Conservation (phyloP, 1,140 invertebrate species). For the Chlorops oryzae region DNA sequence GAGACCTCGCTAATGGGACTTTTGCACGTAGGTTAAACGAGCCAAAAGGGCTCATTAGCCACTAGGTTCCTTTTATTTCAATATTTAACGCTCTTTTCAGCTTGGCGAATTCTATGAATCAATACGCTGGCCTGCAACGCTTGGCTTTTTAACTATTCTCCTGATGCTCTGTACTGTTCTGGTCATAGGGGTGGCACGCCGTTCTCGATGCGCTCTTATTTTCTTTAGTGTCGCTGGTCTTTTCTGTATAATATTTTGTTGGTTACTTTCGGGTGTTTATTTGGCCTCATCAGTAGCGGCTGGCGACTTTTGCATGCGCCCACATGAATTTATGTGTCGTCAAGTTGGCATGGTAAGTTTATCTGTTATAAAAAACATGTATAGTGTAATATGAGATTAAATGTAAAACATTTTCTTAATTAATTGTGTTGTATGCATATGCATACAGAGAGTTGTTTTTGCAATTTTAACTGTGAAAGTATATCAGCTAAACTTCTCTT, state of each 20-base stretch:
- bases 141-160: slow-evolving; percentile 68
- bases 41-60: background rate
- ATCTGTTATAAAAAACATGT: too few species aligned
- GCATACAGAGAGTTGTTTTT: too few species aligned
- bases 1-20: slow-evolving; percentile 61
- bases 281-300: slow-evolving; percentile 64
- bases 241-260: slow-evolving; percentile 73
- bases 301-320: slow-evolving; percentile 67
- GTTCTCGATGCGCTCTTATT: slow-evolving; percentile 76
- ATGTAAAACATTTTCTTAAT: too few species aligned
- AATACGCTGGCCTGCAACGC: slow-evolving; percentile 71
- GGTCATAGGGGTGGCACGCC: slow-evolving; percentile 72
- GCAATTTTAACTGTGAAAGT: too few species aligned
- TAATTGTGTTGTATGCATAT: too few species aligned
- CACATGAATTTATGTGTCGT: slow-evolving; percentile 52
- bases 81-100: slow-evolving; percentile 20
- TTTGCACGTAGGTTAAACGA: slow-evolving; percentile 51
- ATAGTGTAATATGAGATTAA: too few species aligned
- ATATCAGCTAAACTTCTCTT: too few species aligned
- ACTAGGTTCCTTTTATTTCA: background rate
- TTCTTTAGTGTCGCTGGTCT: slow-evolving; percentile 71
- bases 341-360: slow-evolving; percentile 46
- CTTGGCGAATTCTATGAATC: slow-evolving; percentile 55
- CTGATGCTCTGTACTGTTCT: slow-evolving; percentile 74
- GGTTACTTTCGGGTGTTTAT: slow-evolving; percentile 71